Conservation (phyloP, 2,888 invertebrate genomes). For the Pollenia griseotomentosa region DNA sequence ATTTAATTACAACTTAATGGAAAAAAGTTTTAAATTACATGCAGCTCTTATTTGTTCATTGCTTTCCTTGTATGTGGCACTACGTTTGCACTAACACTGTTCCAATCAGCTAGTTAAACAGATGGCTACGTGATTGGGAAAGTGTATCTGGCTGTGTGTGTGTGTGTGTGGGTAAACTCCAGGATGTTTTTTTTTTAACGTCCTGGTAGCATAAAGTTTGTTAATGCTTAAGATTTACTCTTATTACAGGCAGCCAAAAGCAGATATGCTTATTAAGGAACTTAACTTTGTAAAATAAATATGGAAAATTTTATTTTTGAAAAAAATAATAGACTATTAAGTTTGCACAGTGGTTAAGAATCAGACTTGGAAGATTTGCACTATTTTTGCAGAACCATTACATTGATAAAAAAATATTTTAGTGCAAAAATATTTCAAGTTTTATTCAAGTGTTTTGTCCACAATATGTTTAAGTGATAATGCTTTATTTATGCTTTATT, state of each 20-base stretch:
- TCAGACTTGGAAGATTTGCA: too few relatives aligned
- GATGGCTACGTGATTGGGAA: too few relatives aligned
- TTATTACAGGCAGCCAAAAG: not conserved
- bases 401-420: too few relatives aligned
- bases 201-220: not conserved
- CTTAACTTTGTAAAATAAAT: not conserved
- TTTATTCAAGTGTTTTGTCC: too few relatives aligned
- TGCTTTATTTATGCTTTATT: too few relatives aligned
- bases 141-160: not conserved
- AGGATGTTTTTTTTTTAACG: constrained; percentile 2
- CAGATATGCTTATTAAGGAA: not conserved
- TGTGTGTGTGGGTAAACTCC: not conserved
- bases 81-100: not conserved
- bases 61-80: not conserved
- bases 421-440: too few relatives aligned
- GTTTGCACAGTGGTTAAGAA: not conserved
- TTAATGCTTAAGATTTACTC: not conserved
- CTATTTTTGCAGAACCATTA: too few relatives aligned
- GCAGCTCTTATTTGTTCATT: constrained; percentile 37
- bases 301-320: not conserved
- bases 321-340: constrained; percentile 10
- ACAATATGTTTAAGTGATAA: too few relatives aligned
- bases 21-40: constrained; percentile 44
- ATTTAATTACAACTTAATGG: constrained; percentile 45
- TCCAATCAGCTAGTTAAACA: not conserved